Evolutionary conservation across 1,140 invertebrate species (phyloP).

Genomic region (Venturia canescens): DNA sequence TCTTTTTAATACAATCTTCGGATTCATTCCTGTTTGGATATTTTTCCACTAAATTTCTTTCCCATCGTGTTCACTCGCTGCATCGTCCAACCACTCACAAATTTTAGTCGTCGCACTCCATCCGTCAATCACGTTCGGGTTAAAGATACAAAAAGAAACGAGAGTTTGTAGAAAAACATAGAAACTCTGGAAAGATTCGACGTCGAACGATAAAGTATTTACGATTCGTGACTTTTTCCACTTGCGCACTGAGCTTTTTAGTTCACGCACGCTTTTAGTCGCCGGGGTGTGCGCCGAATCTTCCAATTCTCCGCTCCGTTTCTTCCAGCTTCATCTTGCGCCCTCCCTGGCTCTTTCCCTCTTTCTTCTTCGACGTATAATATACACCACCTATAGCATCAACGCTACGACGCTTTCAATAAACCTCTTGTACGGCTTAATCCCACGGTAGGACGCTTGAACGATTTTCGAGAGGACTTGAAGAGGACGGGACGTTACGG

Average conservation of each 20-base stretch:
- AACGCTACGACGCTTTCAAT: conserved; percentile 45
- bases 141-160: neutral
- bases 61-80: neutral
- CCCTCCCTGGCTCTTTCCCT: conserved; percentile 2
- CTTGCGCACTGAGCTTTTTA: neutral
- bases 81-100: neutral
- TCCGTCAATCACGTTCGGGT: neutral
- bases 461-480: conserved; percentile 49
- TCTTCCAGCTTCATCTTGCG: neutral
- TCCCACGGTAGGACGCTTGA: conserved; percentile 43
- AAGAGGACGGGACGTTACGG: conserved; percentile 12
- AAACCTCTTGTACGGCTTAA: conserved; percentile 50
- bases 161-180: neutral
- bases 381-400: conserved; percentile 9
- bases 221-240: neutral
- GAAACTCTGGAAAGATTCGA: neutral
- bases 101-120: neutral
- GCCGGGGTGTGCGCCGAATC: neutral
- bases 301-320: neutral
- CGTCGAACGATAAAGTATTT: neutral
- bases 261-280: neutral
- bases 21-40: neutral
- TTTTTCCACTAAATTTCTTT: neutral
- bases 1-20: neutral
- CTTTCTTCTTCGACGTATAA: neutral